Evolutionary conservation across 2,113 vertebrate species (phyloP).

Genomic region (Anhinga anhinga): DNA sequence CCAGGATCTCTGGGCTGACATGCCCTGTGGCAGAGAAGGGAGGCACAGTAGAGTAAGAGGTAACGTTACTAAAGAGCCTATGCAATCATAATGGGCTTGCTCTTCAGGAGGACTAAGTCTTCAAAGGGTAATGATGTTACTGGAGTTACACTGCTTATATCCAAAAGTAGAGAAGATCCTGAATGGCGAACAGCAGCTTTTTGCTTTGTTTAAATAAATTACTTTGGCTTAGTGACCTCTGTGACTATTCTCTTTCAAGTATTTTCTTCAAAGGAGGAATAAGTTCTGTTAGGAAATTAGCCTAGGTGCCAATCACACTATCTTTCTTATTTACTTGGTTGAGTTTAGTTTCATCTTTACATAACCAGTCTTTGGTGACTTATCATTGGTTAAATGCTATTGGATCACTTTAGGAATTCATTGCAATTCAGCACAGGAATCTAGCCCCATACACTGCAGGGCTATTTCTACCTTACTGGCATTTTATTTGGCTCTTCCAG

Average conservation of each 20-base stretch:
- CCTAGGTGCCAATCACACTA: not conserved
- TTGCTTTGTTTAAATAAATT: not conserved
- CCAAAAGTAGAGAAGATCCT: not conserved
- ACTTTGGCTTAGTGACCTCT: not conserved
- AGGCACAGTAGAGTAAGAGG: not conserved
- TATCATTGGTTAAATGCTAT: not conserved
- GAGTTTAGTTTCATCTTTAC: not conserved
- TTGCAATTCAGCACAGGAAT: not conserved
- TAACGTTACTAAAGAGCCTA: not conserved
- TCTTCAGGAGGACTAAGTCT: not conserved
- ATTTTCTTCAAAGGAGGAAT: not conserved
- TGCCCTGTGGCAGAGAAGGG: not conserved
- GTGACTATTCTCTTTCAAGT: not conserved
- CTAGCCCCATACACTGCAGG: not conserved
- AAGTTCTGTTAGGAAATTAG: not conserved
- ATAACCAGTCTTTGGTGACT: not conserved
- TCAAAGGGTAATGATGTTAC: not conserved
- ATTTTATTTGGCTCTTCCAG: not conserved
- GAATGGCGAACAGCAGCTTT: not conserved
- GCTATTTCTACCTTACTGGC: not conserved
- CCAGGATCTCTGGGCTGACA: not conserved
- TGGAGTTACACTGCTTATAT: not conserved
- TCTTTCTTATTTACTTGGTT: not conserved
- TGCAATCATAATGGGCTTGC: accelerated
- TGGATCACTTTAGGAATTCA: not conserved